Conservation (phyloP, 2,888 invertebrate genomes). For the Lepidocyrtinus sp. region DNA sequence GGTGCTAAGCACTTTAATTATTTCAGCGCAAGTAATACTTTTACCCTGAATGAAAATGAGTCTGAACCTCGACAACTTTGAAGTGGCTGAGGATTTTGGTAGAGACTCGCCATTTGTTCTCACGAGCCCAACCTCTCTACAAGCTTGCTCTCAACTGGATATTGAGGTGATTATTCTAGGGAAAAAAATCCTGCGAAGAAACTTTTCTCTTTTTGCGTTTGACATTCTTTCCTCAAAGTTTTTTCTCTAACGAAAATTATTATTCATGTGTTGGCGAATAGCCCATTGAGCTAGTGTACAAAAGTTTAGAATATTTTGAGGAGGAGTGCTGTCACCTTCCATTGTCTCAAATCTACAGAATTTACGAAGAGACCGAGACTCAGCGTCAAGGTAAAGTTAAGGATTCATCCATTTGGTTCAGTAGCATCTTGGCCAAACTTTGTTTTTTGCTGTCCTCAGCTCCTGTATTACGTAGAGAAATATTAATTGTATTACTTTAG, state of each 20-base stretch:
- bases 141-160: conserved; percentile 74
- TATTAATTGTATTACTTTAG: background rate
- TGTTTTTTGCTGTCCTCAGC: too few species aligned
- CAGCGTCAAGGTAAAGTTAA: conserved; percentile 70
- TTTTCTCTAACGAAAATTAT: background rate
- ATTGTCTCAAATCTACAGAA: conserved; percentile 69
- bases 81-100: conserved; percentile 73
- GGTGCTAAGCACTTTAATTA: background rate
- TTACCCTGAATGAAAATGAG: conserved; percentile 52
- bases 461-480: too few species aligned
- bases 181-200: conserved; percentile 9
- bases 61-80: conserved; percentile 75
- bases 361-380: conserved; percentile 70
- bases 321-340: conserved; percentile 70
- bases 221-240: background rate
- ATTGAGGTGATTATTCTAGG: conserved; percentile 73
- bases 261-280: conserved; percentile 54
- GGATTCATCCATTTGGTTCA: too few species aligned
- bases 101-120: conserved; percentile 75
- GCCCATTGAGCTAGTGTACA: conserved; percentile 73
- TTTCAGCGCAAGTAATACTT: background rate
- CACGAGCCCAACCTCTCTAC: conserved; percentile 76
- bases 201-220: background rate
- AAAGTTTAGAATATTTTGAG: conserved; percentile 72
- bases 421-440: too few species aligned